Conservation (phyloP, 2,113 vertebrate species). For the Caranx ignobilis region DNA sequence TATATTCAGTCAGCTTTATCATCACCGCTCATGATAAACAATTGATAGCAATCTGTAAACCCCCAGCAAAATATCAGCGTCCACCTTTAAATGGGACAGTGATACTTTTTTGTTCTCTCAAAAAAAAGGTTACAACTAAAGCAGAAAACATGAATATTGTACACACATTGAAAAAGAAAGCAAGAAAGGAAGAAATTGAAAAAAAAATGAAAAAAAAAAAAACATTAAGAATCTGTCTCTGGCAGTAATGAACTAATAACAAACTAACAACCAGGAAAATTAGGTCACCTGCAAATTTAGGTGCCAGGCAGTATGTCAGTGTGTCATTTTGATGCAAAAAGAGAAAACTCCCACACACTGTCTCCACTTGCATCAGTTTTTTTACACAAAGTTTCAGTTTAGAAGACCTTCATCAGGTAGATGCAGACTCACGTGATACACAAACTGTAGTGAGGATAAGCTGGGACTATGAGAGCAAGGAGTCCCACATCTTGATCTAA, state of each 20-base stretch:
- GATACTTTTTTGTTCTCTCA: background rate
- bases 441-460: background rate
- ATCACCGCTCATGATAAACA: constrained; percentile 13
- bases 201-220: background rate
- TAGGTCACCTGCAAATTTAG: background rate
- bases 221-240: background rate
- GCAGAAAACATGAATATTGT: background rate
- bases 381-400: no score
- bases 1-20: constrained; percentile 45
- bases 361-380: no score
- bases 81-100: background rate
- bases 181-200: background rate
- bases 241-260: background rate
- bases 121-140: background rate
- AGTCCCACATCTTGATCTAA: background rate
- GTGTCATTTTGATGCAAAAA: no score
- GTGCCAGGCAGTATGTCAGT: background rate
- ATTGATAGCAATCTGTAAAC: background rate
- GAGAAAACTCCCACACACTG: no score
- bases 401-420: no score
- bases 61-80: background rate
- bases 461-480: background rate
- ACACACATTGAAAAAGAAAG: background rate
- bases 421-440: no score
- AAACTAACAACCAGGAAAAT: background rate